These are phyloP conservation scores for silkworm (Bombyx mori) DNA, from an alignment of 1,140 invertebrate species.

Conservation along the genomic window ASM3026992v2 NC_085129.1:8623501-8624000, in stretches of 20 bases:
- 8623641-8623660: not conserved
- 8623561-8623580: not conserved
- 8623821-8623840: slow-evolving; percentile 93
- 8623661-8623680: slow-evolving; percentile 79
- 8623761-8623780: slow-evolving; percentile 93
- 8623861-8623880: not conserved
- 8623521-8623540: no score
- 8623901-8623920: no score
- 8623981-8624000: no score
- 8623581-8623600: not conserved
- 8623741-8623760: slow-evolving; percentile 92
- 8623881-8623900: no score
- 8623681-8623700: slow-evolving; percentile 96
- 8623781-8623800: slow-evolving; percentile 97
- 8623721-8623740: slow-evolving; percentile 93
- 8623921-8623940: no score
- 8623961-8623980: no score
- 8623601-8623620: not conserved
- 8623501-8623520: no score
- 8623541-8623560: no score
- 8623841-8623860: slow-evolving; percentile 83
- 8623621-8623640: not conserved
- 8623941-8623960: no score
- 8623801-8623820: slow-evolving; percentile 93
- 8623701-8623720: slow-evolving; percentile 95